A percentile compares a stretch with the other conserved stretches of the same genome.
phyloP scores from a whole-genome alignment of 30 jellyfish, hydroid and myxozoan species.

The Morbakka virulenta region DNA sequence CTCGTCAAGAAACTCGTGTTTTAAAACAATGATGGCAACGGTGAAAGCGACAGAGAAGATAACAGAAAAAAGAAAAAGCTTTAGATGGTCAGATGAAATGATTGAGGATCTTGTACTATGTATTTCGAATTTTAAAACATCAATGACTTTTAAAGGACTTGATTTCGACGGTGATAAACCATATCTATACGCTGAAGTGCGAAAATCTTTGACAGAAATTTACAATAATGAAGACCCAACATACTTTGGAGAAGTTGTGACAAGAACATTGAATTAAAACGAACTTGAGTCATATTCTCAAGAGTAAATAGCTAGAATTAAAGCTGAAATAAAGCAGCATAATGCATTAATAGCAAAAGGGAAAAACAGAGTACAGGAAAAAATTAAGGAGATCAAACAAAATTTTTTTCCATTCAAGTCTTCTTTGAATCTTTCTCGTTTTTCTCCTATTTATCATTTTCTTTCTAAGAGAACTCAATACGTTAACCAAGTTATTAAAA shows the following conservation, averaged over 20 bases:
- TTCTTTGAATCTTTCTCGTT: too few relatives aligned
- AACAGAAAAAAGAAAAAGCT: slow-evolving; percentile 3
- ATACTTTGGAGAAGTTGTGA: slow-evolving; percentile 20
- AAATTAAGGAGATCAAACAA: slow-evolving; percentile 49
- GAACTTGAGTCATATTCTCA: not conserved
- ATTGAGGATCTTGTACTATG: not conserved
- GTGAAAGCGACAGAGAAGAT: too few relatives aligned
- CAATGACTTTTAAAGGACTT: slow-evolving; percentile 4
- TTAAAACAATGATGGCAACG: too few relatives aligned
- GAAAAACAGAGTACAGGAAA: slow-evolving; percentile 27
- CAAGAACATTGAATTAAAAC: not conserved
- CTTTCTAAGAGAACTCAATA: too few relatives aligned
- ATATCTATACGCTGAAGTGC: slow-evolving; percentile 4
- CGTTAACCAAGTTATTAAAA: too few relatives aligned
- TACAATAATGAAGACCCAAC: slow-evolving; percentile 24
- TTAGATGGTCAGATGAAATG: not conserved
- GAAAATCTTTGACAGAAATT: slow-evolving; percentile 43
- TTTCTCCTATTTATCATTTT: too few relatives aligned
- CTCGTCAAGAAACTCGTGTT: too few relatives aligned
- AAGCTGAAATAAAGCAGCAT: not conserved
- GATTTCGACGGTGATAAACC: slow-evolving; percentile 48
- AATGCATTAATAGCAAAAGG: not conserved
- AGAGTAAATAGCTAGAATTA: not conserved
- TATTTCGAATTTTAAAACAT: not conserved
- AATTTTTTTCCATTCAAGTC: too few relatives aligned